Percentiles rank a stretch among this genome's conserved stretches.
Evolutionary conservation across 2,113 vertebrate species (phyloP).

Genomic region (Pyrgilauda ruficollis): DNA sequence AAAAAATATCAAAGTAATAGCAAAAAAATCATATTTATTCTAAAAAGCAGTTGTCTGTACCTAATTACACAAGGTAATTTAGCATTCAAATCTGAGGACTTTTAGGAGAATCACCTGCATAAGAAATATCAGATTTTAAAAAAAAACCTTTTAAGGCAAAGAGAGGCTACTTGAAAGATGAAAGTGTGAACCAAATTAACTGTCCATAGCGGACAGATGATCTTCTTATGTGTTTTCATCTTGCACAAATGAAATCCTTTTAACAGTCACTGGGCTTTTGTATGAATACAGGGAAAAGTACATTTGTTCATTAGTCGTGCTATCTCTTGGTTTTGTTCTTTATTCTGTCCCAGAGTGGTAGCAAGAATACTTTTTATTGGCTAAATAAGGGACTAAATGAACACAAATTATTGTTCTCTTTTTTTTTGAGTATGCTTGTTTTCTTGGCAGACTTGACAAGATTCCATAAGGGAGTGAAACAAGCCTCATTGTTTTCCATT

Average conservation of each 20-base stretch:
- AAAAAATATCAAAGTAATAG: background rate
- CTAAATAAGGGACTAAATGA: background rate
- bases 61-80: background rate
- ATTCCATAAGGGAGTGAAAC: background rate
- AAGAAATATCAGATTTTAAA: background rate
- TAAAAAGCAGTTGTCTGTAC: background rate
- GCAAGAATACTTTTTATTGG: background rate
- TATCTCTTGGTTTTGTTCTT: background rate
- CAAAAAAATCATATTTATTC: background rate
- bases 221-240: background rate
- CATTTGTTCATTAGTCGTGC: background rate
- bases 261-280: background rate
- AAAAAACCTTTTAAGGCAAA: background rate
- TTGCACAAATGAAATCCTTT: background rate
- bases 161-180: constrained; percentile 30
- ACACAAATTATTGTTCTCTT: background rate
- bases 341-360: background rate
- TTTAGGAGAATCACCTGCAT: background rate
- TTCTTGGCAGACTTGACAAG: background rate
- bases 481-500: background rate
- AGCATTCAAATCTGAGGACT: background rate
- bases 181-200: background rate
- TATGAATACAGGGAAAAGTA: background rate
- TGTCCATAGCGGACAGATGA: background rate
- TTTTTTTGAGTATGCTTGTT: background rate